Evolutionary conservation across 2,113 vertebrate species (phyloP), one percentile per base, ranked within the genome.

Genomic region (Anolis sagrei): DNA sequence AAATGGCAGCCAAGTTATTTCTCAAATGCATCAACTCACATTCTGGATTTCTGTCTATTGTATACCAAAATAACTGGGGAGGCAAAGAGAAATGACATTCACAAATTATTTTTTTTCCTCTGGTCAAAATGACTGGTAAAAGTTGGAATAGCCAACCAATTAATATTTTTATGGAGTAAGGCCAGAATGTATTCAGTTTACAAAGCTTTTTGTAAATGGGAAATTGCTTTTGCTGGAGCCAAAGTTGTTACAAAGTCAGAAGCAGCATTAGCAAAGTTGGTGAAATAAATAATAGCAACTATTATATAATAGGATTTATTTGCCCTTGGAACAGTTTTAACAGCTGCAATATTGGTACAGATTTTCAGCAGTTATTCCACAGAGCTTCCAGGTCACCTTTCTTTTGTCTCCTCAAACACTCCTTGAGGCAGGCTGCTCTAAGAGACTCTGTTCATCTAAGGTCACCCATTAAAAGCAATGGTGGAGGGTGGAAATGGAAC

Each of bases 101-200:
- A 58, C 11, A 58, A 58, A 58, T 58, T 16, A 58, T 14, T 16
- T 58, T 7, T 54, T 58, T 58, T 16, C 18, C 54, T 13, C 18
- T 58, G 54, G 54, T 58, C 54, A 58, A 76, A 64, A 44, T 39
- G 25, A 66, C 7, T 14, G 16, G 23, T 66, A 44, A 25, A 36
- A 13, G 9, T 36, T 79, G 32, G 54, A 36, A 16, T 18, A 66
- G 34, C 61, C 61, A 80, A 66, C 27, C 66, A 69, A 81, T 49
- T 68, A 81, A 81, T 81, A 81, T 81, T 16, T 32, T 81, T 58
- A 44, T 69, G 79, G 44, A 25, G 5, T 69, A 81, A 81, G 8
- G n/a, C 79, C 39, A 68, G 29, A 81, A 27, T 58, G 29, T n/a
- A 11, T n/a, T 44, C 36, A 44, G 10, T 64, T 80, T 68, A 25